These are phyloP conservation scores for Papilio glaucus DNA, from an alignment of 1,140 invertebrate species.

Conservation along the genomic window DNA sequence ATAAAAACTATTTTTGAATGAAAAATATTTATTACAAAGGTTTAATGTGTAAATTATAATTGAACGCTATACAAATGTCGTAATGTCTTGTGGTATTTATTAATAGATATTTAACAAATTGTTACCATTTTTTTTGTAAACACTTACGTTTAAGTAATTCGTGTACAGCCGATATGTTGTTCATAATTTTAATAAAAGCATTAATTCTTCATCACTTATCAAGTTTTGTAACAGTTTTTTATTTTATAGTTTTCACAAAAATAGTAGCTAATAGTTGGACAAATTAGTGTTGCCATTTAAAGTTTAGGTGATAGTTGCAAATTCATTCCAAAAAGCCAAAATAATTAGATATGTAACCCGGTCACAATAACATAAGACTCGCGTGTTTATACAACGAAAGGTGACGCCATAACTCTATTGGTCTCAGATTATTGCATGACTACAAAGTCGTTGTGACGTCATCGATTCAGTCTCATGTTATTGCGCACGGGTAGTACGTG, in stretches of 20 bases:
- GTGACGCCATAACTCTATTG: no score
- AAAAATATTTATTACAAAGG: not conserved
- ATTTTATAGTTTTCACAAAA: not conserved
- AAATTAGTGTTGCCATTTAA: constrained; percentile 19
- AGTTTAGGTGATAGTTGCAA: not conserved
- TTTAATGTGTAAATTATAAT: constrained; percentile 7
- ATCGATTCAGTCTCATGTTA: not conserved
- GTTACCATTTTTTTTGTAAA: constrained; percentile 12
- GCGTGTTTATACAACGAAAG: no score
- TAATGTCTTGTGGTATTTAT: constrained; percentile 22
- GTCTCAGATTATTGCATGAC: no score
- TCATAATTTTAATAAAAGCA: not conserved
- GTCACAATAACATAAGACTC: not conserved
- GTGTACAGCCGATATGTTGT: constrained; percentile 7
- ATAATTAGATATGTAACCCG: not conserved
- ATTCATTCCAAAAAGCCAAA: not conserved
- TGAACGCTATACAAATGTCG: constrained; percentile 16
- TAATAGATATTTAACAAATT: constrained; percentile 22
- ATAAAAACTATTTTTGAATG: not conserved
- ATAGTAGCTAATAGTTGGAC: not conserved
- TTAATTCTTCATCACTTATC: not conserved
- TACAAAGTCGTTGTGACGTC: not conserved
- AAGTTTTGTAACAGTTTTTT: constrained; percentile 8
- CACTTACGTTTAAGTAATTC: not conserved
- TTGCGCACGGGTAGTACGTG: not conserved